Conservation (phyloP, 2,113 vertebrate genomes). For the Thalassarche chlororhynchos region DNA sequence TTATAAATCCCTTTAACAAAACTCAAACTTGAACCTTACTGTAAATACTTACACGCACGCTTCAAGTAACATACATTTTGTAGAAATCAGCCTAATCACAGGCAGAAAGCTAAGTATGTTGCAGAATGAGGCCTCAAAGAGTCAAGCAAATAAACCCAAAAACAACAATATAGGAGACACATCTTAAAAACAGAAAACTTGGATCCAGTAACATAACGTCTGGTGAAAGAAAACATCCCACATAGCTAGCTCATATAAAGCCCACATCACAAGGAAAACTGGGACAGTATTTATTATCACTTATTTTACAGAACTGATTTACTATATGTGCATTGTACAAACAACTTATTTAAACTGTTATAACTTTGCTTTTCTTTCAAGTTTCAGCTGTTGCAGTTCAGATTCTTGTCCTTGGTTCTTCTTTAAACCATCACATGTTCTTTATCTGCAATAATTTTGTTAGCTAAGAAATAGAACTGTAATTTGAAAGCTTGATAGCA, state of each 20-base stretch:
- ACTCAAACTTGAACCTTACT: background rate
- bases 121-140: background rate
- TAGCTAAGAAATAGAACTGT: background rate
- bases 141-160: background rate
- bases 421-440: background rate
- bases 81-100: background rate
- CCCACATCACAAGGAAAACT: background rate
- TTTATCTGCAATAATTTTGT: constrained; percentile 45
- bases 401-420: background rate
- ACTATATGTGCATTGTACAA: background rate
- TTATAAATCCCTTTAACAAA: background rate
- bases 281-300: background rate
- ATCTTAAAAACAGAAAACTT: background rate
- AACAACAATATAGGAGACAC: background rate
- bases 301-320: background rate
- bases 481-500: constrained; percentile 40
- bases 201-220: background rate
- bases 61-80: background rate
- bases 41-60: background rate
- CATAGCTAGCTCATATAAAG: background rate
- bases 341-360: background rate
- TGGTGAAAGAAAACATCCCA: background rate
- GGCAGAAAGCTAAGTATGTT: background rate
- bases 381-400: constrained; percentile 3
- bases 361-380: background rate